Evolutionary conservation across 2,888 invertebrate genomes (phyloP).

Genomic region (Pachycephus smyrnensis): DNA sequence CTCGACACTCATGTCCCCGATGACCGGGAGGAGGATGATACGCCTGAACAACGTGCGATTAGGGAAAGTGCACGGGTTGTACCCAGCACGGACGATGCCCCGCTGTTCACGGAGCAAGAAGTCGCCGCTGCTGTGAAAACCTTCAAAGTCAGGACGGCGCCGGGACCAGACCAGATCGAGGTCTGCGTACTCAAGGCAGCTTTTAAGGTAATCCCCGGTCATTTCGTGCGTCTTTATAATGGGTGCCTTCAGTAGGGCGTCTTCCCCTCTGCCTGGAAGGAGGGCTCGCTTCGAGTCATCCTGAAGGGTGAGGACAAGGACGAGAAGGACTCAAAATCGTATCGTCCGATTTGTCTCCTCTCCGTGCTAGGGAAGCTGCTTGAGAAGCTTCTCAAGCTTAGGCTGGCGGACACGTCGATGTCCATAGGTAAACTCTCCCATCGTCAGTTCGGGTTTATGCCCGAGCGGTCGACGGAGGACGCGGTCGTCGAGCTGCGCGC

Average conservation of each 20-base stretch:
- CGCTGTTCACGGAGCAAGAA: slow-evolving; percentile 13
- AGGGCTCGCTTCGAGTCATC: slow-evolving; percentile 4
- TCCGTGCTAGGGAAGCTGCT: slow-evolving; percentile 26
- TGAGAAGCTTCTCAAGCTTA: slow-evolving; percentile 22
- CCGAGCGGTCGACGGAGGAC: slow-evolving; percentile 25
- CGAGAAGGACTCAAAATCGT: slow-evolving; percentile 23
- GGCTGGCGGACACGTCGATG: not conserved
- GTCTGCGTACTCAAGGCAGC: slow-evolving; percentile 26
- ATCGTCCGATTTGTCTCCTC: slow-evolving; percentile 24
- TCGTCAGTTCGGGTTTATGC: slow-evolving; percentile 26
- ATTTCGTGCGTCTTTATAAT: slow-evolving; percentile 26
- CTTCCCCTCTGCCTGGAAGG: slow-evolving; percentile 31
- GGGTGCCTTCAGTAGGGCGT: slow-evolving; percentile 27
- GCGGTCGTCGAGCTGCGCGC: slow-evolving; percentile 19
- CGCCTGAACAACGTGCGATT: slow-evolving; percentile 14
- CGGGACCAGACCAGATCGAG: slow-evolving; percentile 30
- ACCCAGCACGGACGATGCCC: slow-evolving; percentile 15
- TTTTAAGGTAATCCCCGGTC: not conserved
- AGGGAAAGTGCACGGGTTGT: slow-evolving; percentile 11
- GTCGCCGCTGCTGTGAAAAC: slow-evolving; percentile 15
- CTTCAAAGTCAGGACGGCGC: slow-evolving; percentile 26
- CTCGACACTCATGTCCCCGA: slow-evolving; percentile 29
- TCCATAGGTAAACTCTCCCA: slow-evolving; percentile 3
- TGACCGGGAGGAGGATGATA: slow-evolving; percentile 15
- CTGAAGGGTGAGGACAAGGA: slow-evolving; percentile 25